Conservation (phyloP, 2,797 vertebrate species). For the Clarias pachynema region DNA sequence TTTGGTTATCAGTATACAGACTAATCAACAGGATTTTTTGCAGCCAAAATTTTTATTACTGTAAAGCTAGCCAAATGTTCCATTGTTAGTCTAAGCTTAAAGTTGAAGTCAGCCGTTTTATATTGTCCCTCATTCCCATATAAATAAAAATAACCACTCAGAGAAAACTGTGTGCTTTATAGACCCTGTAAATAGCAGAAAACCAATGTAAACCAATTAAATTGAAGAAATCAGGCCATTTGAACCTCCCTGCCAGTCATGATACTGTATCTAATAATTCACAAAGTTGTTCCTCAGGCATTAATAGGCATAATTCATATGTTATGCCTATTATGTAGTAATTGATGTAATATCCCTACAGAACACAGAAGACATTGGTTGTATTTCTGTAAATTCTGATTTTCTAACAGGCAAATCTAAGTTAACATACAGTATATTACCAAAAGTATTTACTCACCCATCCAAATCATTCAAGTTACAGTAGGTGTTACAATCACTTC, state of each 20-base stretch:
- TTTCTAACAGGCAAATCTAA: neutral
- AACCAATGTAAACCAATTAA: no score
- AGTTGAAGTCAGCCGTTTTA: neutral
- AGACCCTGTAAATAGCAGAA: neutral
- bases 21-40: neutral
- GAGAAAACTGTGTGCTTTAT: neutral
- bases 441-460: no score
- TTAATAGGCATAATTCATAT: neutral
- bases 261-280: neutral
- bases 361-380: neutral
- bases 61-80: neutral
- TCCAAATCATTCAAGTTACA: no score
- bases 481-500: no score
- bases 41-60: neutral
- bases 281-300: neutral
- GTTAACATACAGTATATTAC: neutral
- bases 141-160: neutral
- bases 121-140: neutral
- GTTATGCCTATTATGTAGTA: neutral
- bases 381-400: constrained; percentile 1
- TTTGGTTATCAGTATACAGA: neutral
- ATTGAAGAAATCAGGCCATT: neutral
- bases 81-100: neutral
- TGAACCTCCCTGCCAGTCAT: neutral
- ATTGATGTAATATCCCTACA: neutral